Conservation (phyloP, 2,797 vertebrate species). For the Eidolon dupreanum region DNA sequence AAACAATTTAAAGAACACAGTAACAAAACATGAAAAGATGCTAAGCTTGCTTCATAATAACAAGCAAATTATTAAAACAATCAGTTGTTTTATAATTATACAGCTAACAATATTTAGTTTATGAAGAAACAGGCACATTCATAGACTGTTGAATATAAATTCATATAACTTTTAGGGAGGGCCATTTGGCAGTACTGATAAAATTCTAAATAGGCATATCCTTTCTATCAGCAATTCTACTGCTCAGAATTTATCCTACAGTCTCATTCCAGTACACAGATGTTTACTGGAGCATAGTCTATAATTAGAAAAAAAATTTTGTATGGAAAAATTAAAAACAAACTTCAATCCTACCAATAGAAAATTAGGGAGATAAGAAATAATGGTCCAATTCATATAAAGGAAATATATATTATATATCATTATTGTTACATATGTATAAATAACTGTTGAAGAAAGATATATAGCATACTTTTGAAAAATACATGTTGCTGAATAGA, state of each 20-base stretch:
- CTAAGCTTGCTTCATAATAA: constrained; percentile 23
- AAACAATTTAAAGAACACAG: constrained; percentile 47
- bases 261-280: constrained; percentile 9
- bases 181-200: neutral
- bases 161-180: neutral
- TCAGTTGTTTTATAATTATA: constrained; percentile 41
- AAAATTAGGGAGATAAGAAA: constrained; percentile 45
- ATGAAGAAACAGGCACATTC: neutral
- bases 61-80: neutral
- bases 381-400: neutral
- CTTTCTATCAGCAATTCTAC: constrained; percentile 30
- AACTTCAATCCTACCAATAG: constrained; percentile 28
- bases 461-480: neutral
- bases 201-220: constrained; percentile 21
- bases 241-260: constrained; percentile 21
- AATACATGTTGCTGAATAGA: neutral
- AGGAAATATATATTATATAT: neutral
- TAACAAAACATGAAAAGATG: constrained; percentile 6
- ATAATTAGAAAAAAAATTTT: neutral
- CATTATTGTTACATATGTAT: neutral
- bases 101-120: constrained; percentile 8
- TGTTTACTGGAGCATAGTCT: neutral
- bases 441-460: constrained; percentile 9
- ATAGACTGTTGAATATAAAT: constrained; percentile 16
- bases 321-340: constrained; percentile 35